Evolutionary conservation across 2,797 vertebrate genomes (phyloP), one percentile per base, ranked within the genome.

Genomic region (Brotula barbata): DNA sequence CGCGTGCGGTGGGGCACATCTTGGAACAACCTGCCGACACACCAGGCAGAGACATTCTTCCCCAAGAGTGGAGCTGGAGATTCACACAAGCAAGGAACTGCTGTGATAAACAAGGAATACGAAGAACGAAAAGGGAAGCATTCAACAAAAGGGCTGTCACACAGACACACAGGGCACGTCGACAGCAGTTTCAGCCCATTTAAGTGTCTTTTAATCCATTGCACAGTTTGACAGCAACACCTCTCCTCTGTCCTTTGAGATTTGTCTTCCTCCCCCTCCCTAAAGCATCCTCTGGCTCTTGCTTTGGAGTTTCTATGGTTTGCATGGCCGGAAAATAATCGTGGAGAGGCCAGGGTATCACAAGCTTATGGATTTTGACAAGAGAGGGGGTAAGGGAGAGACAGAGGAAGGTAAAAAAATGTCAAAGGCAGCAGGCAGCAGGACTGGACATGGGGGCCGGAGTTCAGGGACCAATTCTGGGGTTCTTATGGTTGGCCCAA

Each of bases 351-450:
- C 96, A 83, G 97, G 97, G 93, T 99, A 99, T 90, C 96, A 99
- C 94, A 99, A 98, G 97, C 96, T 99, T 94, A 99, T 99, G 96
- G 97, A 99, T 97, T 97, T 99, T 98, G 97, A 99, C 88, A 98
- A 97, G 93, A 96, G 94, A 95, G 96, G 95, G 91, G 95, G 95
- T 89, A 98, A 96, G 92, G 95, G 93, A 92, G 96, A 97, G 83
- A 88, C 92, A 70, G 96, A 98, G 88, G 97, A 98, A 90, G 92
- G 93, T 60, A 96, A 95, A 92, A 99, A 93, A 85, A 98, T 99
- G 96, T 96, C 96, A 75, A 98, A 96, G 88, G 83, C 94, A 45
- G 88, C 92, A 58, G 89, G 92, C 77, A 90, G 91, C 88, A 93
- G 95, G 87, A 91, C 91, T 90, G 92, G 91, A 86, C 95, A 96